phyloP scores from a whole-genome alignment of 1,140 invertebrate genomes.

The Epicauta chinensis region DNA sequence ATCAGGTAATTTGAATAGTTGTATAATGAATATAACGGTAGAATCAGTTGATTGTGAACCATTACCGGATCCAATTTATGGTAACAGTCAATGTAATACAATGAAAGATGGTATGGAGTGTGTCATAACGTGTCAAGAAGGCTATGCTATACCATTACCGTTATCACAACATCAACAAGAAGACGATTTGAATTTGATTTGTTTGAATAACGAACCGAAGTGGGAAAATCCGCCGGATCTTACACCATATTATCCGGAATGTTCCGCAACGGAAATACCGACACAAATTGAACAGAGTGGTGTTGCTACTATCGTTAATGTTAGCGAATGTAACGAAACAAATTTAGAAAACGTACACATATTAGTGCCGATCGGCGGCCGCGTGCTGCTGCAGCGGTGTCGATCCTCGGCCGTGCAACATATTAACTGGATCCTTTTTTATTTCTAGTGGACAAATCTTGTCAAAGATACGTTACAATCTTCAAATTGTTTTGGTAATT shows the following conservation, averaged over 20 bases:
- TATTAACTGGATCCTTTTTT: slow-evolving; percentile 2
- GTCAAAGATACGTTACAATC: slow-evolving; percentile 21
- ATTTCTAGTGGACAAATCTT: slow-evolving; percentile 28
- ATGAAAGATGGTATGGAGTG: slow-evolving; percentile 47
- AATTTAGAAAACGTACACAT: no score
- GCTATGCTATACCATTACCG: slow-evolving; percentile 51
- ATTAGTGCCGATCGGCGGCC: no score
- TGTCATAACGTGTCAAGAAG: slow-evolving; percentile 51
- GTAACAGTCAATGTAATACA: slow-evolving; percentile 49
- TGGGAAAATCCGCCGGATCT: slow-evolving; percentile 38
- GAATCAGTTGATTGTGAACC: slow-evolving; percentile 54
- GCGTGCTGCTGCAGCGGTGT: no score
- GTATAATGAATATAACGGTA: slow-evolving; percentile 56
- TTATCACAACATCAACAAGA: slow-evolving; percentile 32
- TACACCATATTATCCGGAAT: slow-evolving; percentile 46
- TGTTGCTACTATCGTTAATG: not conserved
- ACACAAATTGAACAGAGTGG: slow-evolving; percentile 28
- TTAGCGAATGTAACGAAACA: no score
- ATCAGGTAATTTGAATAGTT: slow-evolving; percentile 54
- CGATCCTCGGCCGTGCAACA: no score
- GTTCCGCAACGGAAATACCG: slow-evolving; percentile 40
- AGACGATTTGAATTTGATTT: slow-evolving; percentile 28
- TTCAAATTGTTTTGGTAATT: slow-evolving; percentile 24
- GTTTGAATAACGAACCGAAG: slow-evolving; percentile 29
- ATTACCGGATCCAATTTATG: slow-evolving; percentile 51